Conservation (phyloP, 2,113 vertebrate species). For the Psittacara wagleri region DNA sequence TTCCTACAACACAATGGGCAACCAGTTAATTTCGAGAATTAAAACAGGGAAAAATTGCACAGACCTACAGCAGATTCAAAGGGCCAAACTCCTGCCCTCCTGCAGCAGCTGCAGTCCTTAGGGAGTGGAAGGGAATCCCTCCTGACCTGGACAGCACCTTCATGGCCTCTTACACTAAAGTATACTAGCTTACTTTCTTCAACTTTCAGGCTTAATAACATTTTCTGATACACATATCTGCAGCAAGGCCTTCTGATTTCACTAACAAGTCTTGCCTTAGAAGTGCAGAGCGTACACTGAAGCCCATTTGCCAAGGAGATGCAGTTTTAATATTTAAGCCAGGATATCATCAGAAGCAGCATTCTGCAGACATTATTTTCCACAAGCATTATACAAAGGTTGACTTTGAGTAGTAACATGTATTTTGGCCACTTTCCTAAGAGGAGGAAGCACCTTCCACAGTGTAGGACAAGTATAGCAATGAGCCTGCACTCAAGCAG, state of each 20-base stretch:
- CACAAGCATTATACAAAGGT: neutral
- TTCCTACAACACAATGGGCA: neutral
- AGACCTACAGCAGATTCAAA: neutral
- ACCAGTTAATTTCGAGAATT: neutral
- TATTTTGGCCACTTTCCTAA: neutral
- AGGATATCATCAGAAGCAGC: neutral
- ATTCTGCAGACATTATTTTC: neutral
- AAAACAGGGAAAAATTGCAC: neutral
- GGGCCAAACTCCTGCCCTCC: neutral
- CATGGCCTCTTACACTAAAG: neutral
- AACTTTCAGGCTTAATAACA: neutral
- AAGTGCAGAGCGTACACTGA: neutral
- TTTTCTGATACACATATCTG: neutral
- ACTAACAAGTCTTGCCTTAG: neutral
- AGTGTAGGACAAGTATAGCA: neutral
- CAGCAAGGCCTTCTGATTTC: neutral
- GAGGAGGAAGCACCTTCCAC: neutral
- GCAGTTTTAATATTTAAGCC: neutral
- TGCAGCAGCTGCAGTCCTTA: neutral
- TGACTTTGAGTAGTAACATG: neutral
- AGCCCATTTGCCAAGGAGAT: neutral
- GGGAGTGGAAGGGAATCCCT: neutral
- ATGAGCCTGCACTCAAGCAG: neutral
- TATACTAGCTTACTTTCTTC: neutral
- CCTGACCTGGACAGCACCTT: neutral